Base-by-base conservation (phyloP, 2,797 vertebrate species). In the Triplophysa yarkandensis region DNA sequence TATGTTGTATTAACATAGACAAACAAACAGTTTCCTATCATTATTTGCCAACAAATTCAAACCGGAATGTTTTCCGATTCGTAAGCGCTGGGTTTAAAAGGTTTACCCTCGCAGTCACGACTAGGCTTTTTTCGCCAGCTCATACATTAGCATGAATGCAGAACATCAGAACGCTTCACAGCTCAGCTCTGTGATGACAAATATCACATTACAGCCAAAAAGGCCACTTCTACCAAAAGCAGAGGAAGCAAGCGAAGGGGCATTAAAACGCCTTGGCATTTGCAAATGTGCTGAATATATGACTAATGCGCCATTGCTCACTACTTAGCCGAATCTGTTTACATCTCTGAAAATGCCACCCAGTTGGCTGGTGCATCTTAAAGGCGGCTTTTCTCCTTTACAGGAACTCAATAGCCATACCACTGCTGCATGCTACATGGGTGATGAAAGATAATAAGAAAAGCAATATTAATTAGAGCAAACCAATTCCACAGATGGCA, bases 121-220 rank as follows among this genome's bases (percentile, higher is more conserved):
- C 63, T 64, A 65, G 48, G 34, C 9, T 36, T 72, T 64, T 68
- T 84, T 43, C 1, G 90, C 90, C 90, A 90, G 83, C 83, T 81
- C 78, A 80, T 83, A 86, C 89, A 90, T 90, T 90, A 90, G 86
- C 75, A 77, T 78, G 82, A 85, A 85, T 80, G 67, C 83, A 86
- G 87, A 84, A 60, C 86, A 90, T 91, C 91, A 88, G 91, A 92
- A 89, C 74, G 69, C 67, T 62, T 57, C 65, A 41, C 71, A 30
- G 60, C 61, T 76, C 66, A 72, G 54, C 32, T 25, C 69, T 34
- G 62, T 57, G 65, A 75, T 64, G 74, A 75, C 77, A 48, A 61
- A 81, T 63, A 50, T 60, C 64, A 67, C 10, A 68, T 48, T 54
- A 41, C 48, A 79, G 71, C 66, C 68, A 81, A 71, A 52, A 81